Conservation (phyloP, 2,888 invertebrate genomes). For the Mimachlamys varia region DNA sequence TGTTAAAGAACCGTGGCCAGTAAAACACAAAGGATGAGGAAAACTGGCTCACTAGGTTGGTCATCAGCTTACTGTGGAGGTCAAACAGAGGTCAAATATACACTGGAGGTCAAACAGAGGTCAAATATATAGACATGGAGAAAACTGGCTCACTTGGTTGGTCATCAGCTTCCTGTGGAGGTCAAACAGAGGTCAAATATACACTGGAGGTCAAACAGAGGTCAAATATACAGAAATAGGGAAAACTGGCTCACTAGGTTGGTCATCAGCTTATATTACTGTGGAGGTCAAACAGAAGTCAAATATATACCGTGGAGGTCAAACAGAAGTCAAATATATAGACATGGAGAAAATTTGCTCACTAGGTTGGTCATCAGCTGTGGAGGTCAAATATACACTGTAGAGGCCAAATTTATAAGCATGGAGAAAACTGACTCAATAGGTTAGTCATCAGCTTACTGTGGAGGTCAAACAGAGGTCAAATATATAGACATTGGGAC, state of each 20-base stretch:
- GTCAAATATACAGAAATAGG: background rate
- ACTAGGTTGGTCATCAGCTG: slow-evolving; percentile 91
- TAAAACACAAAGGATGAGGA: slow-evolving; percentile 92
- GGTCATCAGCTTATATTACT: slow-evolving; percentile 92
- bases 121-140: background rate
- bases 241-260: slow-evolving; percentile 92
- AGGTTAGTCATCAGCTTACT: slow-evolving; percentile 93
- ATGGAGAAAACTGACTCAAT: slow-evolving; percentile 88
- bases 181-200: slow-evolving; percentile 37
- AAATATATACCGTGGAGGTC: slow-evolving; percentile 64
- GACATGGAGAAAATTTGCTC: slow-evolving; percentile 87
- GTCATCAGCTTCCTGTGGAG: slow-evolving; percentile 89
- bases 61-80: slow-evolving; percentile 88
- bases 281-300: slow-evolving; percentile 54
- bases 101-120: background rate
- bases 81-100: slow-evolving; percentile 34
- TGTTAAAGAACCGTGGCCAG: slow-evolving; percentile 92
- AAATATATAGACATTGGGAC: background rate
- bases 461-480: slow-evolving; percentile 54
- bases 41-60: slow-evolving; percentile 94
- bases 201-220: background rate
- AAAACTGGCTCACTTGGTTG: slow-evolving; percentile 92
- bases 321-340: background rate
- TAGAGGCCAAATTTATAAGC: background rate
- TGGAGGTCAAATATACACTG: slow-evolving; percentile 52